These are phyloP conservation scores for Ectropis crepuscularia DNA, from an alignment of 2,888 invertebrate genomes.

Conservation along the genomic window DNA sequence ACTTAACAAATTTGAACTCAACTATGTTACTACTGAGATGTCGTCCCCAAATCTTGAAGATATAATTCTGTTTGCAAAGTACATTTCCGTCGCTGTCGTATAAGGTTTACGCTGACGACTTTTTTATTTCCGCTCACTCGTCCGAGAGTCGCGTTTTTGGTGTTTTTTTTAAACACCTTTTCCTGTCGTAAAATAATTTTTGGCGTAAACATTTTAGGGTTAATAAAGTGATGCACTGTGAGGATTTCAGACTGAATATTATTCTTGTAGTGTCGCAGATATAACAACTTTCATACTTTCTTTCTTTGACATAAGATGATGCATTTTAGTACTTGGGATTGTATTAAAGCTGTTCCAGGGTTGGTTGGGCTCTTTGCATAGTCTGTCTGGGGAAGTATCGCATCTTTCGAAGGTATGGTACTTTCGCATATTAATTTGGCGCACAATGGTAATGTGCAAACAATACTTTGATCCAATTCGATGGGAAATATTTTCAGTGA, in stretches of 20 bases:
- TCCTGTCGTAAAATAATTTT: slow-evolving; percentile 61
- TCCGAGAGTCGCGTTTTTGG: slow-evolving; percentile 42
- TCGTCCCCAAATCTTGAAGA: too few relatives aligned
- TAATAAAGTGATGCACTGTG: slow-evolving; percentile 61
- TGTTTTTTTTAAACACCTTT: slow-evolving; percentile 53
- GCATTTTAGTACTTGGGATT: slow-evolving; percentile 7
- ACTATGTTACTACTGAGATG: too few relatives aligned
- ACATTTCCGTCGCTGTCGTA: slow-evolving; percentile 38
- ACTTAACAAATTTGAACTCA: too few relatives aligned
- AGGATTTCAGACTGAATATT: slow-evolving; percentile 45
- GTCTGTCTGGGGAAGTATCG: too few relatives aligned
- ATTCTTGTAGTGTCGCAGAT: slow-evolving; percentile 36
- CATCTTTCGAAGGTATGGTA: too few relatives aligned
- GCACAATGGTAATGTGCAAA: too few relatives aligned
- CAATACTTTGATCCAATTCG: too few relatives aligned
- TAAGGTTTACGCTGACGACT: slow-evolving; percentile 73
- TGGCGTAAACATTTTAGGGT: slow-evolving; percentile 67
- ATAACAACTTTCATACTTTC: slow-evolving; percentile 26
- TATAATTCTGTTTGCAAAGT: slow-evolving; percentile 5
- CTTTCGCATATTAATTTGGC: too few relatives aligned
- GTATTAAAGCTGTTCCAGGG: not conserved
- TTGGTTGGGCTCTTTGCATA: too few relatives aligned
- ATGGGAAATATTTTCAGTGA: too few relatives aligned
- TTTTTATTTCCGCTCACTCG: slow-evolving; percentile 76
- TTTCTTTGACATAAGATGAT: slow-evolving; percentile 22